Evolutionary conservation across 2,113 vertebrate genomes (phyloP).

Genomic region (Rhinolophus sinicus): DNA sequence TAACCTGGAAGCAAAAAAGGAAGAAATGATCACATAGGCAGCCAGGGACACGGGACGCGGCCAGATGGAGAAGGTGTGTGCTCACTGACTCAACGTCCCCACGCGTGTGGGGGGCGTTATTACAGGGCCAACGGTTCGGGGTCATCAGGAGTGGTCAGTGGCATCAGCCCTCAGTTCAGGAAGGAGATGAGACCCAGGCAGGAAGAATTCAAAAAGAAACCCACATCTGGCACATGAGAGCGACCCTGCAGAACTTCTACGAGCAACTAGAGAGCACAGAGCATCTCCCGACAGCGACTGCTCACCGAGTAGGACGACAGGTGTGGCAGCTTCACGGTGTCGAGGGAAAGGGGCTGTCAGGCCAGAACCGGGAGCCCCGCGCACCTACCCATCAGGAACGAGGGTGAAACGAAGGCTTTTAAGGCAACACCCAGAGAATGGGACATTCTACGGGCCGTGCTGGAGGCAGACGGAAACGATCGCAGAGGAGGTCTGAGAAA

Average conservation of each 20-base stretch:
- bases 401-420: neutral
- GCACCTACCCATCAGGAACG: neutral
- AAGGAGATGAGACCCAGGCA: neutral
- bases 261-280: neutral
- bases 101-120: no score
- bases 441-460: neutral
- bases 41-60: rapidly evolving
- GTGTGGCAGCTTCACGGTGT: rapidly evolving
- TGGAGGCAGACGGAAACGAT: neutral
- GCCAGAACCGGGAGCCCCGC: neutral
- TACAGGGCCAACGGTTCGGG: neutral
- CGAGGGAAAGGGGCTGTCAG: neutral
- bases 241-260: no score
- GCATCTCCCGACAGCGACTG: no score
- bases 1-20: neutral
- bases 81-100: rapidly evolving
- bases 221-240: rapidly evolving
- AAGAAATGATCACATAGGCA: no score
- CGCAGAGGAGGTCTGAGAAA: neutral
- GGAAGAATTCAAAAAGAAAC: neutral
- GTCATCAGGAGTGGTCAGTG: neutral
- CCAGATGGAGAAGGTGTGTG: no score
- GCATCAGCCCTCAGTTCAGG: neutral
- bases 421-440: no score
- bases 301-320: neutral